Base-by-base conservation (phyloP, 1,140 invertebrate genomes). In the Melitaea cinxia region DNA sequence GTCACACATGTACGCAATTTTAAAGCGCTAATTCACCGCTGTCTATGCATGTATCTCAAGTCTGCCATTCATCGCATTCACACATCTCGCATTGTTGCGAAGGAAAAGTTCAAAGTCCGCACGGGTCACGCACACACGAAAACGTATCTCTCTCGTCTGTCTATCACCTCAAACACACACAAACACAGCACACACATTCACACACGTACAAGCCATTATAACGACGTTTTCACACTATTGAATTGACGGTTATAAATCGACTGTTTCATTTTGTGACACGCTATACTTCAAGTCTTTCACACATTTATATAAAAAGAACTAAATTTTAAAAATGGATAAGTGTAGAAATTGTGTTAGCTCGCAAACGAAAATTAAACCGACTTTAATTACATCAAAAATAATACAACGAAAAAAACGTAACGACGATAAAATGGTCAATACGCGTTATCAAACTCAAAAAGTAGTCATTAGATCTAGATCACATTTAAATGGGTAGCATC, bases 31-130 rank as follows among this genome's bases (percentile, higher is more conserved):
- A 50, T 50, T 50, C 3, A 50, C 12, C 47, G 47, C 23, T 28
- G 23, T 50, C 21, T 50, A 9, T 45, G 19, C 10, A 6, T 33
- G 47, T 50, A 52, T 35, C 17, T 50, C 26, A n/a, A n/a, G n/a
- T 67, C 47, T 21, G 50, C 58, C 53, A 67, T 70, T 65, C 62
- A 61, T 61, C 47, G 58, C 58, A 57, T 67, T 26, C 52, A 52
- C 30, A 57, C 23, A 52, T 62, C 58, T 66, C 49, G 59, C 54
- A 19, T 35, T 56, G 42, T 58, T 47, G 56, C 59, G 49, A 52
- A 63, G 63, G 64, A 67, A 58, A 59, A 53, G 77, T 77, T 74
- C 77, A 79, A 71, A 79, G 77, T 79, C 72, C 74, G 65, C 68
- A 65, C 50, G 57, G 65, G 72, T 73, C 74, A 77, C 56, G 42